Conservation (phyloP, 2,797 vertebrate genomes). For the Acanthornis magna region DNA sequence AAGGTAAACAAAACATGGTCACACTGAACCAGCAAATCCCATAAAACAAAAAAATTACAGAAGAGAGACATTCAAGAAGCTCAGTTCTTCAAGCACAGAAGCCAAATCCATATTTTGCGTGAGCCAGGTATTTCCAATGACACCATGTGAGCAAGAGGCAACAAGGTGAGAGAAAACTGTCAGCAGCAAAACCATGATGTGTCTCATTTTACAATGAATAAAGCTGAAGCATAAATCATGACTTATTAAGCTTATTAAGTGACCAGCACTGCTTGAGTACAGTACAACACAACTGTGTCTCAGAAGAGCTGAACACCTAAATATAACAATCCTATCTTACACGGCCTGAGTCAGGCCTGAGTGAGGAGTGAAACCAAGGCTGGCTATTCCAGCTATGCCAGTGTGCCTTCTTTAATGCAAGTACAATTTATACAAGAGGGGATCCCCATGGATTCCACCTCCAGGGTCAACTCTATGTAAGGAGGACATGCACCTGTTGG, state of each 20-base stretch:
- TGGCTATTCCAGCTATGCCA: background rate
- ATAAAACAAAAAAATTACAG: background rate
- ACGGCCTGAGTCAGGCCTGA: background rate
- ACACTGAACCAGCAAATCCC: background rate
- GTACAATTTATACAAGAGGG: background rate
- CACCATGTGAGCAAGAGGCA: background rate
- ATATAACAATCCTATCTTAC: background rate
- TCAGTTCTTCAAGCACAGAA: background rate
- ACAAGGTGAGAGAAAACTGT: background rate
- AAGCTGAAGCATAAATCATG: background rate
- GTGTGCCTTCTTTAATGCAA: background rate
- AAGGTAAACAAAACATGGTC: background rate
- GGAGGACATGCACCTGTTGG: background rate
- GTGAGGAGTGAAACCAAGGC: background rate
- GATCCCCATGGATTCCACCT: fast-evolving
- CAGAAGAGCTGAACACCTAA: background rate
- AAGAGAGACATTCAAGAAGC: background rate
- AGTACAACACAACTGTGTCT: background rate
- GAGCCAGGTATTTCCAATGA: background rate
- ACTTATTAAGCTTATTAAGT: background rate
- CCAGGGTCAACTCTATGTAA: fast-evolving
- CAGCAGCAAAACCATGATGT: background rate
- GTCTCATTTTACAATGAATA: background rate
- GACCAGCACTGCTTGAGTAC: background rate
- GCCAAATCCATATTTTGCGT: background rate